A percentile compares a stretch with the other conserved stretches of the same genome.
phyloP scores from a whole-genome alignment of 2,888 invertebrate genomes.

The Acronicta leporina region DNA sequence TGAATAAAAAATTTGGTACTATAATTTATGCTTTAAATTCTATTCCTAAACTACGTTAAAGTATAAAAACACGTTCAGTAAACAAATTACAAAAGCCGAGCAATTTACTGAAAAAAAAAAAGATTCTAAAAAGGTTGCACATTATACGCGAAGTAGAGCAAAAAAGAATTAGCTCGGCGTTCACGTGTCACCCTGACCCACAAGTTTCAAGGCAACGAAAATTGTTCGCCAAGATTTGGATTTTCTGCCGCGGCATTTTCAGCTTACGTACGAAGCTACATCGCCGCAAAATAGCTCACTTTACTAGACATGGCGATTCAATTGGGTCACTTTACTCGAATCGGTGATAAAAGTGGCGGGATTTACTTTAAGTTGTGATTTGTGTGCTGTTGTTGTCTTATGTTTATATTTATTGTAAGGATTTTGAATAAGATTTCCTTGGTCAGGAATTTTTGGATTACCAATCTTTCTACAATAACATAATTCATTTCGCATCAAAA shows the following conservation, averaged over 20 bases:
- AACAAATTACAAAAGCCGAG: conserved; percentile 12
- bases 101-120: conserved; percentile 30
- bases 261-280: conserved; percentile 43
- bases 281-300: conserved; percentile 44
- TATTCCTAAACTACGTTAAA: background rate
- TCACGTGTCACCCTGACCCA: conserved; percentile 70
- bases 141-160: conserved; percentile 53
- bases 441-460: too few relatives aligned
- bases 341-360: conserved; percentile 36
- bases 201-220: conserved; percentile 70
- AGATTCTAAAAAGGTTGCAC: conserved; percentile 53
- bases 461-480: too few relatives aligned
- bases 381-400: conserved; percentile 13
- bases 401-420: conserved; percentile 5
- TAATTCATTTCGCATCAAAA: too few relatives aligned
- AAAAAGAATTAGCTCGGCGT: conserved; percentile 55
- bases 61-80: conserved; percentile 12
- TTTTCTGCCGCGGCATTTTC: conserved; percentile 45
- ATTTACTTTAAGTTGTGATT: conserved; percentile 24
- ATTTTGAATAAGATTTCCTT: conserved; percentile 14
- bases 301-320: conserved; percentile 46
- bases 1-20: too few relatives aligned
- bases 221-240: conserved; percentile 62
- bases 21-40: too few relatives aligned
- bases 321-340: conserved; percentile 50